Evolutionary conservation across 2,888 invertebrate genomes (phyloP), one percentile per base, ranked within the genome.

Genomic region (Lordiphosa fenestrarum): DNA sequence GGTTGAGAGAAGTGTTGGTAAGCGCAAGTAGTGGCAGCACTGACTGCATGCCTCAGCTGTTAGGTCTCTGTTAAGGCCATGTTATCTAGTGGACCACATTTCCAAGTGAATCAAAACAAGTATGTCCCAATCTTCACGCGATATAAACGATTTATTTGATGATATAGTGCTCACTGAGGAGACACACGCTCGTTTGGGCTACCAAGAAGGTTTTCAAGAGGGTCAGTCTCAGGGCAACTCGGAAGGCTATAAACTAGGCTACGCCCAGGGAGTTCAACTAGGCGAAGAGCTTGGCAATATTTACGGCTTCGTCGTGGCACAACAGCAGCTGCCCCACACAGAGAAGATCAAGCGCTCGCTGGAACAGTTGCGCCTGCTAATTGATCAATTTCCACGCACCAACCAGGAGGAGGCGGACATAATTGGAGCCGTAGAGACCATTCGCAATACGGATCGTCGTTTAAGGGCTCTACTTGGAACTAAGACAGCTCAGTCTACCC

Each of bases 281-380:
- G 95, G 95, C 3, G 92, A 93, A 42, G 95, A 95, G 89, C 89
- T 96, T 83, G 96, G 96, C 6, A 93, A 92, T 84, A 95, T 94
- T 81, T 90, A 92, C 47, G 94, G 94, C 3, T 90, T 92, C 42
- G 89, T 93, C 2, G 90, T 91, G 53, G 90, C 91, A 21, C 90
- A 92, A 69, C 82, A 93, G 38, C 90, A 92, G 69, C 71, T 92
- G 13, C 77, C 88, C 12, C 90, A 90, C 57, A 87, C 91, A 0
- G 91, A 92, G 1, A 95, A 93, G 89, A 85, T 92, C 5, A 41
- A 89, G 1, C 89, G 89, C 13, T 91, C 91, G 38, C 88, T 95
- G 37, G 81, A 88, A 25, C 92, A 91, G 76, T 88, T 95, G 0
- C 90, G 92, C 48, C 86, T 90, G 7, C 88, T 92, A 3, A 92